A percentile compares a stretch with the other conserved stretches of the same genome.
These are phyloP conservation scores for Hirudinaria manillensis DNA, from an alignment of 2,888 invertebrate species.

Conservation along the genomic window DNA sequence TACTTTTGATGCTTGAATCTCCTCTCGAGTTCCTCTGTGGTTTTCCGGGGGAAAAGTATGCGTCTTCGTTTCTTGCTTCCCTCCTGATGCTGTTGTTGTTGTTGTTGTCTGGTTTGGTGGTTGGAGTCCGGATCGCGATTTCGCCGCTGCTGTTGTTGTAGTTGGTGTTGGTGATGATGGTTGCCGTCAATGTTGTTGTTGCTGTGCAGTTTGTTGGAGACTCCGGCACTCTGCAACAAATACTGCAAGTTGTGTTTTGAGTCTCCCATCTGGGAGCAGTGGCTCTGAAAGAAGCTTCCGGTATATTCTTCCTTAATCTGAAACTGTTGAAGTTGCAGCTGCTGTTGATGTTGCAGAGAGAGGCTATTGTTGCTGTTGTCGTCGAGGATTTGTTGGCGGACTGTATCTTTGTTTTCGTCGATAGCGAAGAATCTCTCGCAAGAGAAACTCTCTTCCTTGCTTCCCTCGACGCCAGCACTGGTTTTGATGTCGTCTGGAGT, in stretches of 20 bases:
- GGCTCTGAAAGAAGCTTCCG: not conserved
- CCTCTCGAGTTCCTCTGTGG: conserved; percentile 20
- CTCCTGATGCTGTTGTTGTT: not conserved
- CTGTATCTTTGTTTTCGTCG: not conserved
- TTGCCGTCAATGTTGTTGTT: not conserved
- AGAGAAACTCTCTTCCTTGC: too few species aligned
- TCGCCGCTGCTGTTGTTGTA: not conserved
- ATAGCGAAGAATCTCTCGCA: too few species aligned
- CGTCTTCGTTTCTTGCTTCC: not conserved
- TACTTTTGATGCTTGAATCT: conserved; percentile 27
- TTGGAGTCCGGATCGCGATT: not conserved
- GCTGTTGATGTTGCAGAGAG: not conserved
- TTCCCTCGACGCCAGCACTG: too few species aligned
- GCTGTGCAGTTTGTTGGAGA: not conserved
- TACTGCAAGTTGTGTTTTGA: not conserved
- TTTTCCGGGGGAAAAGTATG: conserved; percentile 20
- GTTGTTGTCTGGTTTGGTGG: not conserved
- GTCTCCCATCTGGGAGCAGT: not conserved
- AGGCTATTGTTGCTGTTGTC: not conserved
- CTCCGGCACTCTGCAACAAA: not conserved
- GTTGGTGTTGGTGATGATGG: not conserved
- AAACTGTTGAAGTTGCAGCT: not conserved
- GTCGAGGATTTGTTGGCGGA: not conserved
- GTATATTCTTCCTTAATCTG: not conserved
- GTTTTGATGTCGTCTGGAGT: too few species aligned